A percentile compares a stretch with the other conserved stretches of the same genome.
phyloP scores from a whole-genome alignment of 2,888 invertebrate species.

The Euphydryas editha region DNA sequence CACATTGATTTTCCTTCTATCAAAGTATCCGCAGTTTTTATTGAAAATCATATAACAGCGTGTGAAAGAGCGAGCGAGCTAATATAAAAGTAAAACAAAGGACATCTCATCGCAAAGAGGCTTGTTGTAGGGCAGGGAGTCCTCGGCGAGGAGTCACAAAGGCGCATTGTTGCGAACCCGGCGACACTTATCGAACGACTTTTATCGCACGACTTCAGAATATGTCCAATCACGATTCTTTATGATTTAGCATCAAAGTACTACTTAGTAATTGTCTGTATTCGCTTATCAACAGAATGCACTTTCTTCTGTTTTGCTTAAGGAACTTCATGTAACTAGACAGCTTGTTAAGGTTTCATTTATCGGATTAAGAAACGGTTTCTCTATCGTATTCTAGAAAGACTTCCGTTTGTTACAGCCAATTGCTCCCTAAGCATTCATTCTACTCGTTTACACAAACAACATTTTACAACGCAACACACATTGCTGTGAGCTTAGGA shows the following conservation, averaged over 20 bases:
- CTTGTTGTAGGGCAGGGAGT: conserved; percentile 29
- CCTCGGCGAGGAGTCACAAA: conserved; percentile 30
- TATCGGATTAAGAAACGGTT: not conserved
- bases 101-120: conserved; percentile 28
- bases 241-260: conserved; percentile 14
- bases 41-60: conserved; percentile 17
- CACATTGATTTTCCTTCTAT: not conserved
- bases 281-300: conserved; percentile 6
- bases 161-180: conserved; percentile 33
- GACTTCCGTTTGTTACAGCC: too few species aligned
- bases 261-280: conserved; percentile 14
- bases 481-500: too few species aligned
- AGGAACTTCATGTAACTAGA: not conserved
- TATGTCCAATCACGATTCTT: conserved; percentile 15
- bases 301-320: conserved; percentile 9
- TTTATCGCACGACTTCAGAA: conserved; percentile 34
- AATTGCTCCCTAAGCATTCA: too few species aligned
- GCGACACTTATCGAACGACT: conserved; percentile 38
- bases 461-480: not conserved
- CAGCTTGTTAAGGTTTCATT: not conserved
- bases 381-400: too few species aligned
- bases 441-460: not conserved
- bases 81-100: conserved; percentile 35
- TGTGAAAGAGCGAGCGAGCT: conserved; percentile 29
- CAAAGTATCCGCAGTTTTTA: not conserved